A percentile compares a stretch with the other conserved stretches of the same genome.
These are phyloP conservation scores for Dermochelys coriacea DNA, from an alignment of 2,797 vertebrate genomes.

Conservation along the genomic window DNA sequence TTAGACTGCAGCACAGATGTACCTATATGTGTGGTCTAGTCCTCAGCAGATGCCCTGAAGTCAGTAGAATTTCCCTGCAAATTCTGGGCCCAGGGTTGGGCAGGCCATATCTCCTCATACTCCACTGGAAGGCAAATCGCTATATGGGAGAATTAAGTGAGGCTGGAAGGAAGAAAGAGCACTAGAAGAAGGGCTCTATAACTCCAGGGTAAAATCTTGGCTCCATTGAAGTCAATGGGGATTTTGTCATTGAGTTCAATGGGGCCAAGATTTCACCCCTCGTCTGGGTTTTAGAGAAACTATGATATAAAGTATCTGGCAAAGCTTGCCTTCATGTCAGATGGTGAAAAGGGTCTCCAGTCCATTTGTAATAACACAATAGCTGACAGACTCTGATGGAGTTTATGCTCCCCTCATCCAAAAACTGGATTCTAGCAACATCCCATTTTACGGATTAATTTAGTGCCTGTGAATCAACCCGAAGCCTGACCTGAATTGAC, in stretches of 20 bases:
- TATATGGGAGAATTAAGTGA: accelerated
- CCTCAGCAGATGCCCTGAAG: neutral
- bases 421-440: slow-evolving; percentile 4
- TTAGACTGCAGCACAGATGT: neutral
- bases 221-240: neutral
- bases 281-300: neutral
- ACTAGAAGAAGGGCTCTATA: neutral
- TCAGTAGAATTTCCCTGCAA: accelerated
- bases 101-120: neutral
- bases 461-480: slow-evolving; percentile 45
- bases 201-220: neutral
- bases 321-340: neutral
- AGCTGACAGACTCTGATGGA: neutral
- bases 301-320: neutral
- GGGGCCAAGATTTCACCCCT: neutral
- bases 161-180: accelerated
- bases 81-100: neutral
- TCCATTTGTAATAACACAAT: neutral
- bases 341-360: neutral
- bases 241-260: neutral
- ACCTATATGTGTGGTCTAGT: accelerated
- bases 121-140: accelerated
- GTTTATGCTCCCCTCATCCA: neutral
- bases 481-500: slow-evolving; percentile 39
- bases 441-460: slow-evolving; percentile 53